phyloP scores from a whole-genome alignment of 2,113 vertebrate genomes.

The Amphilophus citrinellus region DNA sequence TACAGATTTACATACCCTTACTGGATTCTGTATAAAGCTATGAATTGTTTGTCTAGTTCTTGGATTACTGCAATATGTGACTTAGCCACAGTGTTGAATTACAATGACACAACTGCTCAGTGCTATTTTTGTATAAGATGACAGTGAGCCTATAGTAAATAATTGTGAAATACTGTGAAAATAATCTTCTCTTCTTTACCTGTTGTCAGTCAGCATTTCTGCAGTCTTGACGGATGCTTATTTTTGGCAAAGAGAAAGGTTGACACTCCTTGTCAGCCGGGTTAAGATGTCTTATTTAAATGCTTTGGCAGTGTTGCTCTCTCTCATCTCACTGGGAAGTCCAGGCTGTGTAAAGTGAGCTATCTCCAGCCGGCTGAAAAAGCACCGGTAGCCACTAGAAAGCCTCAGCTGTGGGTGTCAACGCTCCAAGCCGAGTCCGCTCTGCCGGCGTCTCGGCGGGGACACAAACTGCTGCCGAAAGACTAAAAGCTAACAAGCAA shows the following conservation, averaged over 20 bases:
- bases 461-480: conserved; percentile 10
- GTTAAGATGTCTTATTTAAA: conserved; percentile 4
- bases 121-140: background rate
- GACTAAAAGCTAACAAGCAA: conserved; percentile 12
- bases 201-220: conserved; percentile 76
- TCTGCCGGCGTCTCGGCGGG: conserved; percentile 14
- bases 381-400: conserved; percentile 4
- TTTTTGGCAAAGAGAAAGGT: conserved; percentile 43
- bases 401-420: background rate
- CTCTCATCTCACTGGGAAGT: conserved; percentile 17
- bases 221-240: conserved; percentile 17
- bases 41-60: background rate
- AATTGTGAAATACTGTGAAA: background rate
- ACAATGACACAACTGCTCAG: background rate
- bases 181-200: conserved; percentile 45
- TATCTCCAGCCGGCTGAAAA: conserved; percentile 13
- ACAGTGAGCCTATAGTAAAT: background rate
- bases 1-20: conserved; percentile 32
- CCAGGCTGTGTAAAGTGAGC: background rate
- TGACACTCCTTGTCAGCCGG: conserved; percentile 35
- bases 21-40: background rate
- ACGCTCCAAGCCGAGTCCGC: conserved; percentile 5
- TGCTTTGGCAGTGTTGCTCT: conserved; percentile 26
- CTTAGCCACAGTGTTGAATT: background rate
- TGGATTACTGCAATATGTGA: background rate